Percentiles rank a stretch among this genome's conserved stretches.
phyloP scores from a whole-genome alignment of 2,888 invertebrate species.

The Bhutanitis thaidina region DNA sequence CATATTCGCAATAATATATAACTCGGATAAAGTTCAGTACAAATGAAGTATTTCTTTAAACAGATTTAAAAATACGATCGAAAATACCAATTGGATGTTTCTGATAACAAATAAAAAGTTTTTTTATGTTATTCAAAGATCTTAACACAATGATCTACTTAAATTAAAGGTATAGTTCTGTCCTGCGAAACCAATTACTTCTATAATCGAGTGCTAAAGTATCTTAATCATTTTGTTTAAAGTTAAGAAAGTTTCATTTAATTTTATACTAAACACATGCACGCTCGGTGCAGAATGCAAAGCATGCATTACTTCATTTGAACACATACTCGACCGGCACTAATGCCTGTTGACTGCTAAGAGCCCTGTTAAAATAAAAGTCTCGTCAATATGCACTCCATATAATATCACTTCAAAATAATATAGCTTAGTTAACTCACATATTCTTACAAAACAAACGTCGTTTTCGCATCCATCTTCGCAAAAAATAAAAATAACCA shows the following conservation, averaged over 20 bases:
- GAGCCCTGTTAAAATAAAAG: conserved; percentile 79
- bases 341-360: conserved; percentile 80
- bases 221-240: conserved; percentile 16
- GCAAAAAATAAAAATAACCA: conserved; percentile 68
- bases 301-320: conserved; percentile 75
- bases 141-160: too few species aligned
- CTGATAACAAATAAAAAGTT: too few species aligned
- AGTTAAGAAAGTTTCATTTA: conserved; percentile 38
- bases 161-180: neutral
- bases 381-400: conserved; percentile 67
- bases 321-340: conserved; percentile 80
- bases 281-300: conserved; percentile 69
- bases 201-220: neutral
- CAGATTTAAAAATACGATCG: too few species aligned
- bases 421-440: conserved; percentile 75
- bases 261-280: conserved; percentile 64
- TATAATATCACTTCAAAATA: conserved; percentile 62
- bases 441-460: conserved; percentile 78
- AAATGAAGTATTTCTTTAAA: too few species aligned
- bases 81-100: too few species aligned
- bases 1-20: too few species aligned
- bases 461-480: conserved; percentile 79
- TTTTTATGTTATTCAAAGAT: too few species aligned
- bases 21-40: too few species aligned
- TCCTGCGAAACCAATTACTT: conserved; percentile 1